A percentile compares a stretch with the other conserved stretches of the same genome.
phyloP scores from a whole-genome alignment of 1,140 invertebrate species.

The Mercenaria mercenaria region DNA sequence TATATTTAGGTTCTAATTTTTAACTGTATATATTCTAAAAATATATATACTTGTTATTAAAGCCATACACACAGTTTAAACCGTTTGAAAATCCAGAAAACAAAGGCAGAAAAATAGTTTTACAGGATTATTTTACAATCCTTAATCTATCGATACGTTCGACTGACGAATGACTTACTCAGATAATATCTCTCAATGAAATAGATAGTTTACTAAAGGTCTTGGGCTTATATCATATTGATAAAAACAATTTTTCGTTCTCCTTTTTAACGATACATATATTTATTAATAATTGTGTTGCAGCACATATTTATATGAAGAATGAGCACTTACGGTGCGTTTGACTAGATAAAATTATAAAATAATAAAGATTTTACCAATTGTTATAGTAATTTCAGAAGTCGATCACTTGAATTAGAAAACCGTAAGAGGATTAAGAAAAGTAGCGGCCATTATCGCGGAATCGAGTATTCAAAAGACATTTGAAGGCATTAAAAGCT shows the following conservation, averaged over 20 bases:
- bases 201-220: neutral
- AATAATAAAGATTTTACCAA: neutral
- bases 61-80: no score
- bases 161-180: neutral
- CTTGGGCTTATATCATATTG: neutral
- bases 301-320: no score
- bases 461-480: neutral
- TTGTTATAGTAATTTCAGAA: neutral
- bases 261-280: neutral
- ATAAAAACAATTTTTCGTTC: neutral
- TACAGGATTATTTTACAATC: constrained; percentile 28
- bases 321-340: no score
- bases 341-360: no score
- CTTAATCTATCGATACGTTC: neutral
- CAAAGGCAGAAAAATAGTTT: constrained; percentile 5
- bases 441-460: neutral
- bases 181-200: neutral
- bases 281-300: no score
- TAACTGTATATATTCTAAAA: no score
- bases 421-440: constrained; percentile 1
- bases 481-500: constrained; percentile 15
- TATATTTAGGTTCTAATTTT: no score
- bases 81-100: constrained; percentile 7
- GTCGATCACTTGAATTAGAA: neutral
- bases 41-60: no score